Conservation (phyloP, 2,113 vertebrate species). For the Chinchilla lanigera region DNA sequence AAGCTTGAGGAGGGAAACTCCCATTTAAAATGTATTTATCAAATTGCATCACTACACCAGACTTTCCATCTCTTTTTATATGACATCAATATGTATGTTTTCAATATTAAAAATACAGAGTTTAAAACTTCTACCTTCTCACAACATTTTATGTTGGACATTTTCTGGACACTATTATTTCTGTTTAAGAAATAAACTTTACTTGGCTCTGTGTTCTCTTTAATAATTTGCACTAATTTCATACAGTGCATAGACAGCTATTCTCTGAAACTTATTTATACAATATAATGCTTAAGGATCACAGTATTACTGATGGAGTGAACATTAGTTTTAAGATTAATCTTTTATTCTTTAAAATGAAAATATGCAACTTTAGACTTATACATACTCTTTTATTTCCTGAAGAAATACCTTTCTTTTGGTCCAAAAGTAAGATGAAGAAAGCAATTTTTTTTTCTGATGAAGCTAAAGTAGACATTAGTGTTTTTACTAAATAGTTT, state of each 20-base stretch:
- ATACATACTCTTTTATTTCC: background rate
- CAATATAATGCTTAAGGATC: background rate
- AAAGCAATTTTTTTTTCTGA: background rate
- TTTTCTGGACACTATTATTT: background rate
- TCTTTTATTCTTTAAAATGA: background rate
- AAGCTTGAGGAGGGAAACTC: constrained; percentile 10
- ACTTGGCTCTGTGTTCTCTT: background rate
- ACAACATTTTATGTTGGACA: background rate
- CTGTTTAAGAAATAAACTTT: background rate
- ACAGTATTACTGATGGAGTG: background rate
- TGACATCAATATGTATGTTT: background rate
- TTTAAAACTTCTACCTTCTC: background rate
- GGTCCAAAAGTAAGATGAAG: background rate
- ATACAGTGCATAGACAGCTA: background rate
- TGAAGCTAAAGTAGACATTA: background rate
- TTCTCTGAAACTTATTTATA: background rate
- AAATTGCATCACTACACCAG: background rate
- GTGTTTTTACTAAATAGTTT: background rate
- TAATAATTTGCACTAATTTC: background rate
- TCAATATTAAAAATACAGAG: background rate
- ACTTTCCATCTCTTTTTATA: background rate
- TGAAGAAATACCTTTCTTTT: background rate
- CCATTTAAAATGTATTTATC: constrained; percentile 6
- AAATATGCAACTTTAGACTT: background rate
- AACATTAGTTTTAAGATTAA: background rate